A percentile compares a stretch with the other conserved stretches of the same genome.
phyloP scores from a whole-genome alignment of 1,140 invertebrate genomes.

The Heliconius eleuchia region DNA sequence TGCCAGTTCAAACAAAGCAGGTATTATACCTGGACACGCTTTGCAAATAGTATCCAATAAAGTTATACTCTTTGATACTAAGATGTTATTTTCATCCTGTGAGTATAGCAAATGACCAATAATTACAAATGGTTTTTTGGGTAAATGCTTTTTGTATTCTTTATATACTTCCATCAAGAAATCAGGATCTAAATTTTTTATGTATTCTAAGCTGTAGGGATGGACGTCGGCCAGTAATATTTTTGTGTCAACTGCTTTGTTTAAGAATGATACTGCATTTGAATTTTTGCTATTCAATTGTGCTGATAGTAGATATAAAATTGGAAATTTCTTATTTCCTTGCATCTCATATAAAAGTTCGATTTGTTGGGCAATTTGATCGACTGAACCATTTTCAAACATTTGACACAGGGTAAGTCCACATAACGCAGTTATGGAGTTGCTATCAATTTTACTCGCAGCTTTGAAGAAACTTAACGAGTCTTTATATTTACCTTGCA shows the following conservation, averaged over 20 bases:
- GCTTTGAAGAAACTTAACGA: slow-evolving; percentile 90
- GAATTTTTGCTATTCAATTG: slow-evolving; percentile 84
- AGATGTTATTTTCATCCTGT: slow-evolving; percentile 69
- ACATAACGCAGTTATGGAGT: slow-evolving; percentile 88
- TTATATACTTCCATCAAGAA: slow-evolving; percentile 91
- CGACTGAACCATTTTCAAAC: slow-evolving; percentile 81
- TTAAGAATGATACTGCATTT: slow-evolving; percentile 84
- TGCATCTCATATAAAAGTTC: slow-evolving; percentile 93
- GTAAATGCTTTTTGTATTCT: slow-evolving; percentile 89
- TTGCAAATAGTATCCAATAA: slow-evolving; percentile 89
- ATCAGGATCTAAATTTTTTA: slow-evolving; percentile 91
- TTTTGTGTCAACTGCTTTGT: slow-evolving; percentile 87
- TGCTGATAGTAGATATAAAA: slow-evolving; percentile 87
- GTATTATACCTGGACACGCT: slow-evolving; percentile 90
- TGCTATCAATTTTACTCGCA: slow-evolving; percentile 91
- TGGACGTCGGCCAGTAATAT: slow-evolving; percentile 83
- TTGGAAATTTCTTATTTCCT: slow-evolving; percentile 82
- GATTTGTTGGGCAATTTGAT: slow-evolving; percentile 91
- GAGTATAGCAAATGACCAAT: slow-evolving; percentile 70
- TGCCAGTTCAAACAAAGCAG: slow-evolving; percentile 88
- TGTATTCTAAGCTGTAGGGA: slow-evolving; percentile 89
- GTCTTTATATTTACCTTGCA: slow-evolving; percentile 89
- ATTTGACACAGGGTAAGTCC: slow-evolving; percentile 93
- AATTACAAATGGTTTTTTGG: slow-evolving; percentile 82
- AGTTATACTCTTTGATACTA: slow-evolving; percentile 81